These are phyloP conservation scores for Atherix ibis DNA, from an alignment of 2,888 invertebrate species.

Conservation along the genomic window DNA sequence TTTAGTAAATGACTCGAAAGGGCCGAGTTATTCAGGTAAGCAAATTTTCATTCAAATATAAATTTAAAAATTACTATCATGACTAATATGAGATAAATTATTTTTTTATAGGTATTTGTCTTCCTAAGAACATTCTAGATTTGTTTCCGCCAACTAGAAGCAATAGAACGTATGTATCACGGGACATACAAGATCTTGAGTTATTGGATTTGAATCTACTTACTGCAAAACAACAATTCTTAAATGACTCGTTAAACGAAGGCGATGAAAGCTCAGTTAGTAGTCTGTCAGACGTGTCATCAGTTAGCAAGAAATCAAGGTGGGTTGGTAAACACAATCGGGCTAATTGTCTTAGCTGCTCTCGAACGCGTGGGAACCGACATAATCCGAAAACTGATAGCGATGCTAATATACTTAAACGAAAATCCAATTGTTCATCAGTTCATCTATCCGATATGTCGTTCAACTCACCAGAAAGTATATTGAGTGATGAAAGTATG, in stretches of 20 bases:
- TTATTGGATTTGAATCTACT: conserved; percentile 24
- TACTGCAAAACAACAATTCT: conserved; percentile 23
- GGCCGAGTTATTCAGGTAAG: conserved; percentile 30
- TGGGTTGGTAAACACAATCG: conserved; percentile 28
- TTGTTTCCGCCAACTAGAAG: conserved; percentile 26
- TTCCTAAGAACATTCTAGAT: conserved; percentile 31
- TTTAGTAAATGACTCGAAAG: conserved; percentile 25
- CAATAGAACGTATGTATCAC: conserved; percentile 29
- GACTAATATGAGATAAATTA: conserved; percentile 1
- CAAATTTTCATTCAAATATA: not conserved
- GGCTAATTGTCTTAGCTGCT: conserved; percentile 26
- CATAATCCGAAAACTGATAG: conserved; percentile 16
- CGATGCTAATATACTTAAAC: conserved; percentile 15
- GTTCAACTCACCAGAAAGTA: conserved; percentile 32
- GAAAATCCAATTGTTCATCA: conserved; percentile 17
- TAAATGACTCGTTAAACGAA: conserved; percentile 28
- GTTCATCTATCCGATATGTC: conserved; percentile 25
- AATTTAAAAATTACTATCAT: not conserved
- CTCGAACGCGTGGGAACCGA: conserved; percentile 23
- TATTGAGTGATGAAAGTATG: conserved; percentile 29
- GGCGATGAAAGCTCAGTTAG: conserved; percentile 32
- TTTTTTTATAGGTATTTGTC: conserved; percentile 23
- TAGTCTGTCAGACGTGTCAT: conserved; percentile 32
- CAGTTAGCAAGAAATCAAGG: conserved; percentile 27
- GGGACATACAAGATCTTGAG: conserved; percentile 29